Conservation (phyloP, 2,888 invertebrate species). For the Thysanoteuthis rhombus region DNA sequence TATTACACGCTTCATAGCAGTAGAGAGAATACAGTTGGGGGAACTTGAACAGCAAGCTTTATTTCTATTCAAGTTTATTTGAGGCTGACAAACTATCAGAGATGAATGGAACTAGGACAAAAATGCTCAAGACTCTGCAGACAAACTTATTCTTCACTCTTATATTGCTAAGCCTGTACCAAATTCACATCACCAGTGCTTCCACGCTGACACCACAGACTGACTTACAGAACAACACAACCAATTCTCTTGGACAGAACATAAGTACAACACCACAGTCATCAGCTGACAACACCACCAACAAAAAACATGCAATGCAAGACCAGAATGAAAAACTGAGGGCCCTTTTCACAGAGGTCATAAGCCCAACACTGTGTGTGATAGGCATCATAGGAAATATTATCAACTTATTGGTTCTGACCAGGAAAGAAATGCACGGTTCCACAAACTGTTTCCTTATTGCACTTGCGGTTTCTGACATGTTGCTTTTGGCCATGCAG, state of each 20-base stretch:
- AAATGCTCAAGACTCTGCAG: neutral
- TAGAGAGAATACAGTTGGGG: neutral
- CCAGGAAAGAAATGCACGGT: slow-evolving; percentile 42
- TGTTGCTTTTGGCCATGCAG: slow-evolving; percentile 41
- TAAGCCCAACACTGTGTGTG: slow-evolving; percentile 40
- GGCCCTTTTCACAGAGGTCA: slow-evolving; percentile 30
- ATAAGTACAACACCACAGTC: neutral
- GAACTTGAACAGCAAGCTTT: neutral
- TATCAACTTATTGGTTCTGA: slow-evolving; percentile 44
- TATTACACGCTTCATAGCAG: neutral
- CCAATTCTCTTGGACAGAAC: neutral
- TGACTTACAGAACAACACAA: neutral
- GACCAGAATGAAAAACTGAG: neutral
- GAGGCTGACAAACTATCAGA: neutral
- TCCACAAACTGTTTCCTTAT: slow-evolving; percentile 45
- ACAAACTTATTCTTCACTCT: neutral
- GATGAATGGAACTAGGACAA: neutral
- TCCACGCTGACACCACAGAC: neutral
- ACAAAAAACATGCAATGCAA: slow-evolving; percentile 34
- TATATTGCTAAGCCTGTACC: neutral
- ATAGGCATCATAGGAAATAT: slow-evolving; percentile 45
- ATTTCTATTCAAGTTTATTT: neutral
- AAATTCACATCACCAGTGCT: neutral
- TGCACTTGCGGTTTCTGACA: slow-evolving; percentile 45
- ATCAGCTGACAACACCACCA: slow-evolving; percentile 26